phyloP scores from a whole-genome alignment of 2,888 invertebrate genomes.

The Lordiphosa andalusiaca region DNA sequence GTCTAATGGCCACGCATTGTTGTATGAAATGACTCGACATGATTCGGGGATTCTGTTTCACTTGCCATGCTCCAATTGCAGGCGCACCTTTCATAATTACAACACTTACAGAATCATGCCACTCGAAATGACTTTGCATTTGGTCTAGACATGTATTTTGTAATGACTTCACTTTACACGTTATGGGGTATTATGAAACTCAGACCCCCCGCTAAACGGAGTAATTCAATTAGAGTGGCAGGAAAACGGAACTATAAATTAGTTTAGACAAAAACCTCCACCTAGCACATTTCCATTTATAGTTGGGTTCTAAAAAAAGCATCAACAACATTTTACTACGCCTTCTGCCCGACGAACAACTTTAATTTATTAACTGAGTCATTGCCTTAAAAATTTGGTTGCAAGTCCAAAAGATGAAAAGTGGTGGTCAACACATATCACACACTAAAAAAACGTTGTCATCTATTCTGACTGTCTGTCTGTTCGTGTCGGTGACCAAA shows the following conservation, averaged over 20 bases:
- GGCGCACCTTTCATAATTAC: slow-evolving; percentile 20
- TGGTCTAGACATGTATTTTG: slow-evolving; percentile 36
- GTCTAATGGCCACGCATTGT: slow-evolving; percentile 23
- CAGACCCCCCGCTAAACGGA: slow-evolving; percentile 1
- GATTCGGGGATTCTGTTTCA: slow-evolving; percentile 47
- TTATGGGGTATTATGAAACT: slow-evolving; percentile 9
- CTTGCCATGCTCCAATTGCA: slow-evolving; percentile 40
- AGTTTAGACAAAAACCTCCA: too few species aligned
- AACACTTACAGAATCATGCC: slow-evolving; percentile 56
- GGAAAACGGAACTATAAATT: slow-evolving; percentile 38
- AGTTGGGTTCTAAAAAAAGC: slow-evolving; percentile 5
- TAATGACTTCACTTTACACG: slow-evolving; percentile 24
- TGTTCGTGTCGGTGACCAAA: too few species aligned
- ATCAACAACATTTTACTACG: neutral
- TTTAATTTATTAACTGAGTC: slow-evolving; percentile 1
- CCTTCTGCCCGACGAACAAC: neutral
- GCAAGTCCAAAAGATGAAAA: too few species aligned
- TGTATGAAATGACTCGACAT: slow-evolving; percentile 57
- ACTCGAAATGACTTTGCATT: slow-evolving; percentile 52
- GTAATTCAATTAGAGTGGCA: slow-evolving; percentile 22
- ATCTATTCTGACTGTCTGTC: too few species aligned
- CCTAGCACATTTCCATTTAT: slow-evolving; percentile 4
- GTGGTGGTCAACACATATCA: too few species aligned
- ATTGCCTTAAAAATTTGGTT: too few species aligned
- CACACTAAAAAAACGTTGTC: too few species aligned